Conservation (phyloP, 1,140 invertebrate species). For the Cotesia glomerata region DNA sequence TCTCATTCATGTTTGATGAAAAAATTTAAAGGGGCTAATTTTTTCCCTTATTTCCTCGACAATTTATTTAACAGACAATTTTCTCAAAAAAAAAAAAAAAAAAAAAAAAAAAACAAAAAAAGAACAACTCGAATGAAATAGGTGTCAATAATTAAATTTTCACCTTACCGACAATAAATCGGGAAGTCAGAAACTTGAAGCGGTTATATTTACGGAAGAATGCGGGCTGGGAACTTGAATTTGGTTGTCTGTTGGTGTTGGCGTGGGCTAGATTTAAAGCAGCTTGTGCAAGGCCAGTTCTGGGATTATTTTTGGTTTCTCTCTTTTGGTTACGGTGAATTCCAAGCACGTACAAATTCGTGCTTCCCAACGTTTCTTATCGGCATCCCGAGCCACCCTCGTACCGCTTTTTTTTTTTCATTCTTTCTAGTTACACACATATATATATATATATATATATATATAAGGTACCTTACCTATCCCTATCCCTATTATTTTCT, state of each 20-base stretch:
- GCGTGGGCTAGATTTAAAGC: constrained; percentile 9
- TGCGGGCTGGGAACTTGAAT: constrained; percentile 28
- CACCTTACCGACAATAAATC: constrained; percentile 22
- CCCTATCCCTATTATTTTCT: background rate
- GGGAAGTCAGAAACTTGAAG: constrained; percentile 10
- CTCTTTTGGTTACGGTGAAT: constrained; percentile 32
- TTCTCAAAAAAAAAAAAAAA: background rate
- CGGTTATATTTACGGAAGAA: background rate
- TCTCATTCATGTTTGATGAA: no score
- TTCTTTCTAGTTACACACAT: background rate
- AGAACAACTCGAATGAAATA: background rate
- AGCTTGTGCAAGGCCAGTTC: constrained; percentile 3
- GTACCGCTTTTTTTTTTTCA: constrained; percentile 20
- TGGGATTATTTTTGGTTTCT: constrained; percentile 14
- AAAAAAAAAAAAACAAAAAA: background rate
- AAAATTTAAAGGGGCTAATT: no score
- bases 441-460: no score
- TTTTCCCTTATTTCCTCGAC: no score
- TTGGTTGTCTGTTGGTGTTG: constrained; percentile 8
- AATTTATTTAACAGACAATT: background rate
- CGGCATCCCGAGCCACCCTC: constrained; percentile 28
- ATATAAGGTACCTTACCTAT: no score
- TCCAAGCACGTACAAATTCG: constrained; percentile 52
- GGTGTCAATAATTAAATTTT: background rate
- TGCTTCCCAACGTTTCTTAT: constrained; percentile 47